A percentile compares a stretch with the other conserved stretches of the same genome.
Conservation (phyloP, 2,113 vertebrate species). For the Myodes glareolus region DNA sequence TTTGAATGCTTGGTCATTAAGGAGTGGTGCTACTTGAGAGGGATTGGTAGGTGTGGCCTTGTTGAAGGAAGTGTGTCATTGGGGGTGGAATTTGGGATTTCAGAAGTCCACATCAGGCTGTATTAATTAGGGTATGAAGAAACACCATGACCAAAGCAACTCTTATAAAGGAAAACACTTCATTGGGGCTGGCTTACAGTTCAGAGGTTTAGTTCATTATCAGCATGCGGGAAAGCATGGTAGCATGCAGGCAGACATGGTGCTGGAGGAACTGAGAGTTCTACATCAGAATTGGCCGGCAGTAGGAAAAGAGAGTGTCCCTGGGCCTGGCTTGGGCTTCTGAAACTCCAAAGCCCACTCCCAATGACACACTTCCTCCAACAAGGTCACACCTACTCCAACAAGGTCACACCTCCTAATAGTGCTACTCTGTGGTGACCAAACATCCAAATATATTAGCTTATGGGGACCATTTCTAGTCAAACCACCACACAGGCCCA, state of each 20-base stretch:
- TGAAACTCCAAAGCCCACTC: not conserved
- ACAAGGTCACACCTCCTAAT: not conserved
- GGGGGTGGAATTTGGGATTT: not conserved
- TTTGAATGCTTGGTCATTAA: not conserved
- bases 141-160: not conserved
- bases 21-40: not conserved
- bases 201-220: too few species aligned
- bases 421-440: not conserved
- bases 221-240: not conserved
- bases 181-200: not conserved
- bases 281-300: not conserved
- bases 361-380: not conserved
- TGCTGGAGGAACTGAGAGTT: not conserved
- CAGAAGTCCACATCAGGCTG: not conserved
- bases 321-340: not conserved
- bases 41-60: not conserved
- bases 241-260: not conserved
- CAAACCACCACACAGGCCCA: not conserved
- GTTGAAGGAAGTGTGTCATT: not conserved
- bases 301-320: not conserved
- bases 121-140: not conserved
- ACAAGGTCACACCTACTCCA: not conserved
- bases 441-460: not conserved
- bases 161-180: not conserved
- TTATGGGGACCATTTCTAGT: not conserved